A percentile compares a stretch with the other conserved stretches of the same genome.
These are phyloP conservation scores for Hemaris fuciformis DNA, from an alignment of 2,888 invertebrate genomes.

Conservation along the genomic window DNA sequence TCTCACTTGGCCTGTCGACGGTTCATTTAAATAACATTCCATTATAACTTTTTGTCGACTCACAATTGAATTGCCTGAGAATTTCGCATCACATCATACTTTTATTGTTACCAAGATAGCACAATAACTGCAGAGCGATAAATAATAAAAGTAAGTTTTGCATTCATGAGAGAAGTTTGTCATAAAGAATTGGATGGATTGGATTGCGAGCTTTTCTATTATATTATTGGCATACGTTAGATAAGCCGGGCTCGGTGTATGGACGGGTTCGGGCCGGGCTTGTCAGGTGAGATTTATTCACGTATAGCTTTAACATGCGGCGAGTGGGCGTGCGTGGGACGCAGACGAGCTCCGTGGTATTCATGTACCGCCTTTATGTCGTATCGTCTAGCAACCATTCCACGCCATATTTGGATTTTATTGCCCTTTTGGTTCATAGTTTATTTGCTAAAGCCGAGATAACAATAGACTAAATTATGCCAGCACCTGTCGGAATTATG, in stretches of 20 bases:
- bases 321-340: conserved; percentile 64
- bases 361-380: conserved; percentile 49
- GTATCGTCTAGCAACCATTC: conserved; percentile 53
- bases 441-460: conserved; percentile 38
- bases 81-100: conserved; percentile 29
- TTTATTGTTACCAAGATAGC: conserved; percentile 27
- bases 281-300: conserved; percentile 71
- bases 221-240: conserved; percentile 27
- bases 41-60: conserved; percentile 31
- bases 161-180: conserved; percentile 18
- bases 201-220: conserved; percentile 27
- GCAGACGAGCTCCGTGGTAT: conserved; percentile 51
- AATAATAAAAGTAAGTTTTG: conserved; percentile 18
- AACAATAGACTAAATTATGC: conserved; percentile 39
- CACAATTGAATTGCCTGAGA: conserved; percentile 51
- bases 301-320: conserved; percentile 50
- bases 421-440: conserved; percentile 47
- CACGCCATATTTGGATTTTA: conserved; percentile 53
- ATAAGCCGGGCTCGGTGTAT: conserved; percentile 27
- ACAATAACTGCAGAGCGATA: conserved; percentile 22
- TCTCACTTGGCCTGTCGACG: conserved; percentile 22
- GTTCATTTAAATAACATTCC: conserved; percentile 17
- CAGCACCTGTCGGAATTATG: conserved; percentile 34
- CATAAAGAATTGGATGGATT: conserved; percentile 22
- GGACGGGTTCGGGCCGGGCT: conserved; percentile 30